These are phyloP conservation scores for Biston stratarius DNA, from an alignment of 2,888 invertebrate species.

Conservation along the genomic window DNA sequence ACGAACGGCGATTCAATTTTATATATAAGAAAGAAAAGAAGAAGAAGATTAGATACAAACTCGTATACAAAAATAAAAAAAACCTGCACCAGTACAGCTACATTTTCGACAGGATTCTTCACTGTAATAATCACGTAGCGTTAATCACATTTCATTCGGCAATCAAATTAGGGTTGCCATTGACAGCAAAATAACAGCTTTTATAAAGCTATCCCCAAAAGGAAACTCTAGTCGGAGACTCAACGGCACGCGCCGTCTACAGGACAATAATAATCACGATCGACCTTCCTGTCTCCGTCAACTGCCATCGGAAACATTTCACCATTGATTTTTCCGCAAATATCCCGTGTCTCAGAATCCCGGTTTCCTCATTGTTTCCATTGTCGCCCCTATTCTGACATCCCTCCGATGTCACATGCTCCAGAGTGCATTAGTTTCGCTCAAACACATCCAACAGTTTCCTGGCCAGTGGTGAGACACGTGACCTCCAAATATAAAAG, in stretches of 20 bases:
- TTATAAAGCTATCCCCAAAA: constrained; percentile 73
- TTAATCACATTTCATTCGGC: constrained; percentile 49
- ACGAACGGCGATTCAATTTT: too few species aligned
- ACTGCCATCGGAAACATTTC: constrained; percentile 76
- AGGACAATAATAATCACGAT: constrained; percentile 80
- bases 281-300: constrained; percentile 73
- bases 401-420: constrained; percentile 70
- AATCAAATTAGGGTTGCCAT: constrained; percentile 61
- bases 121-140: constrained; percentile 37
- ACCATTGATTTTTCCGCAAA: constrained; percentile 85
- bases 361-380: constrained; percentile 58
- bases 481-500: constrained; percentile 82
- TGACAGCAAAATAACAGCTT: constrained; percentile 77
- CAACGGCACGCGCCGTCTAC: constrained; percentile 66
- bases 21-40: too few species aligned
- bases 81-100: too few species aligned
- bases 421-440: constrained; percentile 84
- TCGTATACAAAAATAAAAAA: too few species aligned
- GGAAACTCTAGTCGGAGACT: constrained; percentile 63
- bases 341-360: constrained; percentile 68
- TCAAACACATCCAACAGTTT: constrained; percentile 80
- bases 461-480: constrained; percentile 79
- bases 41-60: too few species aligned
- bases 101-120: constrained; percentile 26
- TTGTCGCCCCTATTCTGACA: constrained; percentile 52